A percentile compares a stretch with the other conserved stretches of the same genome.
phyloP scores from a whole-genome alignment of 2,113 vertebrate species.

The Isichthys henryi region DNA sequence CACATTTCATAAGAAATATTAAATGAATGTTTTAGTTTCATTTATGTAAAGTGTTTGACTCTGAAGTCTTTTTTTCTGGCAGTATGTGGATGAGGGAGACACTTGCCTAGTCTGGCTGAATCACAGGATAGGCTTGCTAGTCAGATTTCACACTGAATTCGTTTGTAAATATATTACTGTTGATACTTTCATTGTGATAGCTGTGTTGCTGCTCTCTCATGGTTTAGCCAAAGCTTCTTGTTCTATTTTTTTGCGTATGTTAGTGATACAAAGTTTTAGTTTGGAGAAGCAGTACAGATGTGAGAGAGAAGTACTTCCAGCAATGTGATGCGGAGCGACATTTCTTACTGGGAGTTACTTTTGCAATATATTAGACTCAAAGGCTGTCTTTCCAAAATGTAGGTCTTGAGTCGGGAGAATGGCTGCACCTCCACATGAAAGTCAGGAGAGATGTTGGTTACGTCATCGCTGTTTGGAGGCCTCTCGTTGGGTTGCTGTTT shows the following conservation, averaged over 20 bases:
- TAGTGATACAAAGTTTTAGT: not conserved
- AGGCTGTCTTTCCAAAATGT: not conserved
- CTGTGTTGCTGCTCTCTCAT: not conserved
- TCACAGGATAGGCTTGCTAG: not conserved
- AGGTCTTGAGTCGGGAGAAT: not conserved
- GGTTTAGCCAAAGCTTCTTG: not conserved
- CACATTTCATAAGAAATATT: not conserved
- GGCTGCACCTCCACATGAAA: not conserved
- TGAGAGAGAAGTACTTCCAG: not conserved
- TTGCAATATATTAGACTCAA: not conserved
- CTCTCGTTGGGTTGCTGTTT: not conserved
- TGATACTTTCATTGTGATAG: not conserved
- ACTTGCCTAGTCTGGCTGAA: not conserved
- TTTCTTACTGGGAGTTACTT: not conserved
- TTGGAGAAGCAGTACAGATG: not conserved
- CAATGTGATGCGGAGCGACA: not conserved
- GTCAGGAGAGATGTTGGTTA: not conserved
- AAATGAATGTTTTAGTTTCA: not conserved
- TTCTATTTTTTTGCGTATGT: not conserved
- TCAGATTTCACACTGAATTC: not conserved
- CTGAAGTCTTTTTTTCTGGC: not conserved
- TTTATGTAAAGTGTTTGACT: not conserved
- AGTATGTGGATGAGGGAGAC: not conserved
- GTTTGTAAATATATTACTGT: not conserved
- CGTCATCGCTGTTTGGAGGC: not conserved